These are phyloP conservation scores for Chaetorhynchus papuensis DNA, from an alignment of 2,113 vertebrate species.

Conservation along the genomic window DNA sequence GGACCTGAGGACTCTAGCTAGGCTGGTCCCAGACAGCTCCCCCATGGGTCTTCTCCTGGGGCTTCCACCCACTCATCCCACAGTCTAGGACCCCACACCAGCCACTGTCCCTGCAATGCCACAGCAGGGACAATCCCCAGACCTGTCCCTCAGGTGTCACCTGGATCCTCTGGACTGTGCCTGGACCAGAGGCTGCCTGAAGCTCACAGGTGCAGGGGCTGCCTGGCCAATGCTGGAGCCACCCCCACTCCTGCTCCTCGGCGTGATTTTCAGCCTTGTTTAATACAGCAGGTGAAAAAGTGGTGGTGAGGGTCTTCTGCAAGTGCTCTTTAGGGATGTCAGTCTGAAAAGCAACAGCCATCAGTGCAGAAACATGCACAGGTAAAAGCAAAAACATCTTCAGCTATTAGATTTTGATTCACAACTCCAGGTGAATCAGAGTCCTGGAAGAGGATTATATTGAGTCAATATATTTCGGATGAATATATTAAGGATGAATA, in stretches of 20 bases:
- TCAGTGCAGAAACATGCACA: rapidly evolving
- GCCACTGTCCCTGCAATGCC: rapidly evolving
- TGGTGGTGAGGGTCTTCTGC: not conserved
- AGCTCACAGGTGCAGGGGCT: not conserved
- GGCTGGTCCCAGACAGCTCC: not conserved
- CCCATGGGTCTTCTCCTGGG: rapidly evolving
- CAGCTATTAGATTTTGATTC: not conserved
- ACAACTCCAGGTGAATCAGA: not conserved
- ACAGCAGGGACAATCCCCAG: not conserved
- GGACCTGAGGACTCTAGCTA: not conserved
- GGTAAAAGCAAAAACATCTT: not conserved
- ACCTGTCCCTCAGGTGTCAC: not conserved
- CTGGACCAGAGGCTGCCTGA: not conserved
- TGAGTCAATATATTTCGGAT: not conserved
- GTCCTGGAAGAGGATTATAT: not conserved
- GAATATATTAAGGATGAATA: not conserved
- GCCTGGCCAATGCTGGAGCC: not conserved
- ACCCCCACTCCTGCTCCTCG: not conserved
- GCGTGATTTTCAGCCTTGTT: not conserved
- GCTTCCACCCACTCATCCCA: rapidly evolving
- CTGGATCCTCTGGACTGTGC: not conserved
- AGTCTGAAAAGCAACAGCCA: not conserved
- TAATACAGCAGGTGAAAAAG: not conserved
- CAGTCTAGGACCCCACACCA: not conserved
- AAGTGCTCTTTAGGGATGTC: not conserved